These are phyloP conservation scores for Scortum barcoo DNA, from an alignment of 2,113 vertebrate genomes.

Conservation along the genomic window DNA sequence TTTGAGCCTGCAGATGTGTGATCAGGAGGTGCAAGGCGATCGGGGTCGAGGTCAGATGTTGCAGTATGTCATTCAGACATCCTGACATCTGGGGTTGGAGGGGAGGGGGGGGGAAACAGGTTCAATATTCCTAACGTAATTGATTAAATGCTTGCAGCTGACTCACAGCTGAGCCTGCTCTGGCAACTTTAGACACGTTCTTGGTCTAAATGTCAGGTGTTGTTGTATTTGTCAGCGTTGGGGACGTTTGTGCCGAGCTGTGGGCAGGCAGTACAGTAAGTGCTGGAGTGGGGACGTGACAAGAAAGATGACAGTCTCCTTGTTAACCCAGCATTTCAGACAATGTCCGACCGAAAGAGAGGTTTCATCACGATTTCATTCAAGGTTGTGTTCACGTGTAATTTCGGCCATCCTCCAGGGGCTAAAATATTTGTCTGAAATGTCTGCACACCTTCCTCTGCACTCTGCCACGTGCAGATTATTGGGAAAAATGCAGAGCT, in stretches of 20 bases:
- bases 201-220: slow-evolving; percentile 50
- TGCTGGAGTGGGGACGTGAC: slow-evolving; percentile 46
- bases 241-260: slow-evolving; percentile 49
- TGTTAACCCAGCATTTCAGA: slow-evolving; percentile 53
- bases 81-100: neutral
- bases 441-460: slow-evolving; percentile 7
- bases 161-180: slow-evolving; percentile 5
- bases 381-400: slow-evolving; percentile 14
- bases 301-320: slow-evolving; percentile 44
- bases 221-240: slow-evolving; percentile 55
- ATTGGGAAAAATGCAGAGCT: slow-evolving; percentile 58
- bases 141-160: slow-evolving; percentile 48
- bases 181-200: slow-evolving; percentile 10
- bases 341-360: slow-evolving; percentile 40
- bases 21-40: slow-evolving; percentile 45
- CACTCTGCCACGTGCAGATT: slow-evolving; percentile 56
- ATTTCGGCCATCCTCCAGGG: neutral
- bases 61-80: slow-evolving; percentile 41
- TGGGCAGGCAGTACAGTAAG: slow-evolving; percentile 36
- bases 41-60: slow-evolving; percentile 40
- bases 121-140: slow-evolving; percentile 44
- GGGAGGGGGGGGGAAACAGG: too few relatives aligned
- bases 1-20: slow-evolving; percentile 21
- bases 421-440: slow-evolving; percentile 18
- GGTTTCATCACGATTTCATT: slow-evolving; percentile 26